These are phyloP conservation scores for Eonycteris spelaea DNA, from an alignment of 2,113 vertebrate genomes.

Conservation along the genomic window DNA sequence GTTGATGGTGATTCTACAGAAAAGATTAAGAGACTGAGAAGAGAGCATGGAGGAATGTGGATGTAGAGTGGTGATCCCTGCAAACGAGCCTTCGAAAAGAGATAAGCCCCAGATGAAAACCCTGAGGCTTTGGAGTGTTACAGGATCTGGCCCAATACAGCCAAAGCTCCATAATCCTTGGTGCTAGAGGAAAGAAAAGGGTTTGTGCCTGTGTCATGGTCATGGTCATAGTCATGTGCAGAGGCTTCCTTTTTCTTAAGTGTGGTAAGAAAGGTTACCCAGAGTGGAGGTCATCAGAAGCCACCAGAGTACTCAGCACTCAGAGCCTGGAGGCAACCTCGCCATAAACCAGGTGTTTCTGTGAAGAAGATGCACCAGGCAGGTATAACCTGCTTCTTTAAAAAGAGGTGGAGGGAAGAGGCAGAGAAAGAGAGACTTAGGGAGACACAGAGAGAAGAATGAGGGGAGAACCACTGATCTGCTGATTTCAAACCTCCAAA, in stretches of 20 bases:
- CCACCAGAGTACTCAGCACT: neutral
- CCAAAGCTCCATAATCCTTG: too few relatives aligned
- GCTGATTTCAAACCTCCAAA: neutral
- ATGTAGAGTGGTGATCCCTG: neutral
- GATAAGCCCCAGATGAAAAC: neutral
- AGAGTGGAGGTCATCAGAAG: neutral
- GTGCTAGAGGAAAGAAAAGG: neutral
- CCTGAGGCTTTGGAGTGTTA: neutral
- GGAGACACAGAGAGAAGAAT: neutral
- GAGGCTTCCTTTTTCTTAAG: neutral
- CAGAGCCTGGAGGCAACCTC: neutral
- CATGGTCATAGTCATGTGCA: too few relatives aligned
- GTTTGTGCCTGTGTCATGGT: too few relatives aligned
- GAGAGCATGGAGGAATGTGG: neutral
- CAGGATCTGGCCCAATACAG: neutral
- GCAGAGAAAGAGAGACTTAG: neutral
- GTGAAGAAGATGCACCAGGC: accelerated
- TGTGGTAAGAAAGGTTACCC: neutral
- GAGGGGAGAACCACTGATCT: neutral
- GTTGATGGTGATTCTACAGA: neutral
- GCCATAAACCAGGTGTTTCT: neutral
- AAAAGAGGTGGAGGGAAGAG: neutral
- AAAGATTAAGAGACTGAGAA: neutral
- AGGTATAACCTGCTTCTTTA: neutral
- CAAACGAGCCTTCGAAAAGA: neutral